These are phyloP conservation scores for Acanthacorydalis orientalis DNA, from an alignment of 2,888 invertebrate genomes.

Conservation along the genomic window DNA sequence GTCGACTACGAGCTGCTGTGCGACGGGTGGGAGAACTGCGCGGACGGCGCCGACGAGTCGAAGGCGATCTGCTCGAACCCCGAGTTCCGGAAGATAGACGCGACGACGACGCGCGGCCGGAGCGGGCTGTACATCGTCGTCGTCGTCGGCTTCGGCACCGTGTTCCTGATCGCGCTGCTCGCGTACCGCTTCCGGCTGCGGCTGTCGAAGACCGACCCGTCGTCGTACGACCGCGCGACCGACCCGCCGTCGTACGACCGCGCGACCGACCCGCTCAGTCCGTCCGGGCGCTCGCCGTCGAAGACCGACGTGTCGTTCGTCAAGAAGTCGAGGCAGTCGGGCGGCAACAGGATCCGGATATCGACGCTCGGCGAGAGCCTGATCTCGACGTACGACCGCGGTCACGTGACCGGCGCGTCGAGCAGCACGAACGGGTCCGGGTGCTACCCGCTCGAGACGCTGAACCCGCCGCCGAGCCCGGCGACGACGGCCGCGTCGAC, in stretches of 20 bases:
- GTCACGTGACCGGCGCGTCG: slow-evolving; percentile 43
- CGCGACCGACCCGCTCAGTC: slow-evolving; percentile 47
- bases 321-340: slow-evolving; percentile 18
- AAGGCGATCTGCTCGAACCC: slow-evolving; percentile 37
- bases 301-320: slow-evolving; percentile 8
- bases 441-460: slow-evolving; percentile 64
- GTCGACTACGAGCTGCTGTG: slow-evolving; percentile 50
- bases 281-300: slow-evolving; percentile 16
- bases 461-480: slow-evolving; percentile 85
- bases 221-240: slow-evolving; percentile 14
- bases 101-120: slow-evolving; percentile 15
- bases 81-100: neutral
- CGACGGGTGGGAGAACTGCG: slow-evolving; percentile 62
- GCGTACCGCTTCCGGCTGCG: slow-evolving; percentile 35
- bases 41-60: slow-evolving; percentile 65
- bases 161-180: slow-evolving; percentile 32
- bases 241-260: slow-evolving; percentile 33
- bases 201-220: slow-evolving; percentile 23
- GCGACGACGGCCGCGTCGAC: slow-evolving; percentile 54
- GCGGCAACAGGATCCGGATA: slow-evolving; percentile 39
- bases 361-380: slow-evolving; percentile 44
- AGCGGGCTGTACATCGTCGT: slow-evolving; percentile 37
- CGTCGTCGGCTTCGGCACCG: slow-evolving; percentile 35
- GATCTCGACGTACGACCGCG: slow-evolving; percentile 49
- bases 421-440: slow-evolving; percentile 48